Conservation (phyloP, 1,140 invertebrate species). For the Drosophila busckii region DNA sequence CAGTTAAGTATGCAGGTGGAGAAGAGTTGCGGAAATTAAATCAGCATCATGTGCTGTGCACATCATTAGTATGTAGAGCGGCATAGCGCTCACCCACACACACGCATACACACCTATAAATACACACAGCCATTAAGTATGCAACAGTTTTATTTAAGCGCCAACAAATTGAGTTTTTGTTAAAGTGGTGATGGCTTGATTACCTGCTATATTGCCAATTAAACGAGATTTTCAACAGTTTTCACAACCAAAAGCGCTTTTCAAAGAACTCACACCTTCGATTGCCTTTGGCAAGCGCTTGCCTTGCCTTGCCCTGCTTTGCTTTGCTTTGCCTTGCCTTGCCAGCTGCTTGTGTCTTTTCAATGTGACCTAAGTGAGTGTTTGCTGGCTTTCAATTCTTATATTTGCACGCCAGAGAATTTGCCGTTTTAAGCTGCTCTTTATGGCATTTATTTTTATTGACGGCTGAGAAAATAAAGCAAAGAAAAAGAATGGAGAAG, state of each 20-base stretch:
- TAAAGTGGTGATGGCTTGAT: slow-evolving; percentile 51
- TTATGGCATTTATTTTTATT: slow-evolving; percentile 77
- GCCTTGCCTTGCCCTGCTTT: too few species aligned
- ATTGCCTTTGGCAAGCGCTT: too few species aligned
- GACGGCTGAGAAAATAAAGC: slow-evolving; percentile 35
- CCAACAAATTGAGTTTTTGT: slow-evolving; percentile 55
- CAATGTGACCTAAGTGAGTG: not conserved
- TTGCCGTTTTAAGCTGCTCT: slow-evolving; percentile 61
- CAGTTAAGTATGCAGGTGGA: too few species aligned
- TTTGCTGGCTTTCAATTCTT: not conserved
- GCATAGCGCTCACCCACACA: slow-evolving; percentile 9
- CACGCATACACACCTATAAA: not conserved
- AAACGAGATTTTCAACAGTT: slow-evolving; percentile 18
- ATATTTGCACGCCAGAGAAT: slow-evolving; percentile 52
- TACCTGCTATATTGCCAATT: slow-evolving; percentile 35
- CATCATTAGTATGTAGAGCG: slow-evolving; percentile 71
- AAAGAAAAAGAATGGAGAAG: slow-evolving; percentile 14
- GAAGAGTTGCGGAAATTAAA: slow-evolving; percentile 71
- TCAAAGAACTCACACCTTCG: too few species aligned
- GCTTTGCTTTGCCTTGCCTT: slow-evolving; percentile 5
- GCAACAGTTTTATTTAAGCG: slow-evolving; percentile 53
- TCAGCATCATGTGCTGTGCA: slow-evolving; percentile 69
- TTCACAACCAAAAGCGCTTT: too few species aligned
- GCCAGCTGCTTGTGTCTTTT: slow-evolving; percentile 1
- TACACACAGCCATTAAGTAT: too few species aligned